phyloP scores from a whole-genome alignment of 2,888 invertebrate species.

The Ichneumon xanthorius region DNA sequence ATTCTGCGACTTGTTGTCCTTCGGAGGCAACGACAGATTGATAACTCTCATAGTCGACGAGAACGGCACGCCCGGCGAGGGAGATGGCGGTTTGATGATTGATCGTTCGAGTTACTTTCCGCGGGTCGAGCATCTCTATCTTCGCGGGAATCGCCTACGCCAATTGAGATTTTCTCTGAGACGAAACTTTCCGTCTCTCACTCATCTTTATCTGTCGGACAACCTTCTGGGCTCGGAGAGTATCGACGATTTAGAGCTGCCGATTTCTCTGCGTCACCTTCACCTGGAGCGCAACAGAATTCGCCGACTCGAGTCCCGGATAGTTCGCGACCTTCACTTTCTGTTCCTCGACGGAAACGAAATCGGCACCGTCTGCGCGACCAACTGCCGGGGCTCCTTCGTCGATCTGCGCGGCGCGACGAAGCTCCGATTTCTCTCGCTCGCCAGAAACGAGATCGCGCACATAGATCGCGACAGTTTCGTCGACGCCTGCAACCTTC shows the following conservation, averaged over 20 bases:
- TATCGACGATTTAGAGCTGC: conserved; percentile 71
- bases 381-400: conserved; percentile 67
- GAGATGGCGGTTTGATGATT: conserved; percentile 61
- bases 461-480: conserved; percentile 74
- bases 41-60: conserved; percentile 75
- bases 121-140: conserved; percentile 74
- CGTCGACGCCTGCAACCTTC: conserved; percentile 70
- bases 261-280: conserved; percentile 74
- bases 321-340: conserved; percentile 69
- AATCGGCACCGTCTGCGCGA: conserved; percentile 73
- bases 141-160: conserved; percentile 73
- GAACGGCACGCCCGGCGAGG: conserved; percentile 70
- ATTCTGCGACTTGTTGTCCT: conserved; percentile 74
- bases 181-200: conserved; percentile 74
- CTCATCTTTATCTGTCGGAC: conserved; percentile 77
- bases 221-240: conserved; percentile 73
- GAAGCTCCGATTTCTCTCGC: conserved; percentile 72
- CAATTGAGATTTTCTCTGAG: conserved; percentile 71
- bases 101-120: conserved; percentile 73
- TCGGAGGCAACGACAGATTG: conserved; percentile 72
- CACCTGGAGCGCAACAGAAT: conserved; percentile 76
- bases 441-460: conserved; percentile 73
- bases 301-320: conserved; percentile 68
- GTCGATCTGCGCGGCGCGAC: conserved; percentile 71
- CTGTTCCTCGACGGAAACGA: conserved; percentile 76